Base-by-base conservation (phyloP, 2,888 invertebrate species). In the Euplagia quadripunctaria region DNA sequence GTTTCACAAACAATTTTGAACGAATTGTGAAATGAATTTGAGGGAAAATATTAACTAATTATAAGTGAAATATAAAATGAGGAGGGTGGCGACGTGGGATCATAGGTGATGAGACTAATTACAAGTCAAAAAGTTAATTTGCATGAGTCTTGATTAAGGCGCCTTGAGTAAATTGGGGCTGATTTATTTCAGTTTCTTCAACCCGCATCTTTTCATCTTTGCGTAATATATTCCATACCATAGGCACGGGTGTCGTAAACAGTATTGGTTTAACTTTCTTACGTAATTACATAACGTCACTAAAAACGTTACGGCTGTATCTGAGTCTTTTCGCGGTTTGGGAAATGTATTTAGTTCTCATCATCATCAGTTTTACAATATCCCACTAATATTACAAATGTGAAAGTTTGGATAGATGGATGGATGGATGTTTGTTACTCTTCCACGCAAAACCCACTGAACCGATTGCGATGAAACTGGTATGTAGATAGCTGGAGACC, bases 51-150 rank as follows among this genome's bases (percentile, higher is more conserved):
- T 41, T 66, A 58, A 58, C 43, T 55, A 43, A 68, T 68, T 43
- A 41, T 43, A 7, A 43, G 20, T 58, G 52, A 20, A 68, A 58
- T 68, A 68, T 58, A 9, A 43, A 14, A 20, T 43, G 68, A 55
- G 12, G 9, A 55, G 20, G 51, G 17, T 51, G 51, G n/a, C 8
- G 43, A 64, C 20, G 41, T 46, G 16, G 63, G 64, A 64, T 73
- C 74, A 77, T 77, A 76, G 68, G 68, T 55, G 68, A 76, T 73
- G 71, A 79, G 58, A 72, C 69, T 77, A 77, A 81, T 83, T 82
- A 81, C 70, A 72, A 75, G 74, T 79, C 75, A 77, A 80, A 82
- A 84, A 81, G 76, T 77, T 79, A 74, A 84, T 84, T 82, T 77
- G 7, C 14, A 31, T 31, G 68, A 65, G 68, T 74, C 74, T 76